phyloP scores from a whole-genome alignment of 2,113 vertebrate genomes.

The Indri indri region DNA sequence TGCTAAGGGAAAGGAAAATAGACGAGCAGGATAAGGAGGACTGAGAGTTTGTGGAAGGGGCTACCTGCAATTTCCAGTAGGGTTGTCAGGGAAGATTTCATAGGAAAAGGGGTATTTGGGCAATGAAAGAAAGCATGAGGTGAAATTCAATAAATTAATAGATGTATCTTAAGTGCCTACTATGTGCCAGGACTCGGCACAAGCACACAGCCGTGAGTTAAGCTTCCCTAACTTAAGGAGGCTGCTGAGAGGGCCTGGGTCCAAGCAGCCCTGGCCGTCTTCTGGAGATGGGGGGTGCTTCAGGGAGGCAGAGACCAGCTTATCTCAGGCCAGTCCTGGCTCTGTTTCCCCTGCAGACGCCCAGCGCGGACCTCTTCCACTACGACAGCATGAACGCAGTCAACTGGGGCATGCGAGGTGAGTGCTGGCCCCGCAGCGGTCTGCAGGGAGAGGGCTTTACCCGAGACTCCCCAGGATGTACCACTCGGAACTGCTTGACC shows the following conservation, averaged over 20 bases:
- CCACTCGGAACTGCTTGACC: neutral
- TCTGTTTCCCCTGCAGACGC: conserved; percentile 81
- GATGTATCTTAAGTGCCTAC: neutral
- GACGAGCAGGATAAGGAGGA: neutral
- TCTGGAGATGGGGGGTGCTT: neutral
- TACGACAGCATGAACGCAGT: conserved; percentile 94
- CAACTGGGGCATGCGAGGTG: conserved; percentile 98
- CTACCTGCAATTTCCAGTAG: neutral
- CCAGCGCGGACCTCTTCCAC: conserved; percentile 95
- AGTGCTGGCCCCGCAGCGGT: neutral
- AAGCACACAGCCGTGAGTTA: neutral
- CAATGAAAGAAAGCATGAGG: neutral
- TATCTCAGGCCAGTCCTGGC: neutral
- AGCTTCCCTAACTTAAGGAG: neutral
- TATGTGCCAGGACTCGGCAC: neutral
- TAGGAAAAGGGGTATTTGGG: neutral
- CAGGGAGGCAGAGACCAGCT: neutral
- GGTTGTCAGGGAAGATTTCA: neutral
- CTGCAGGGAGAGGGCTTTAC: neutral
- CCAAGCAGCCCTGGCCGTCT: too few relatives aligned
- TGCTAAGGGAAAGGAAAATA: neutral
- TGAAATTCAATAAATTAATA: neutral
- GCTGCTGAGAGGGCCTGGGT: neutral
- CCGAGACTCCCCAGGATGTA: neutral
- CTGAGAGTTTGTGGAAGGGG: neutral